Percentiles rank a stretch among this genome's conserved stretches.
Evolutionary conservation across 2,888 invertebrate species (phyloP).

Genomic region (Falcaria lacertinaria): DNA sequence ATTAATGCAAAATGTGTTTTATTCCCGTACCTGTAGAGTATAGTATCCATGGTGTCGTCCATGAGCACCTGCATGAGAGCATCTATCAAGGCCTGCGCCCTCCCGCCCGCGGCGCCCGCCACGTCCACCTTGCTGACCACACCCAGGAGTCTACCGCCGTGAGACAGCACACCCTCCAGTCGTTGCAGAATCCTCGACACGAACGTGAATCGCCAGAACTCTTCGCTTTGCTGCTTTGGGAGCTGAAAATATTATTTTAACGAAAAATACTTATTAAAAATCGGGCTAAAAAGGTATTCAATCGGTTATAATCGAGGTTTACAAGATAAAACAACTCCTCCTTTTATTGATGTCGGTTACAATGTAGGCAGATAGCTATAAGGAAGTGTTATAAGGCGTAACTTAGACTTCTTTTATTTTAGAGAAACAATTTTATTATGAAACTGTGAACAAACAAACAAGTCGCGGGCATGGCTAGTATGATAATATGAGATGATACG

Average conservation of each 20-base stretch:
- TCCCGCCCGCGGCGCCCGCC: slow-evolving; percentile 37
- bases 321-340: too few species aligned
- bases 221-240: slow-evolving; percentile 51
- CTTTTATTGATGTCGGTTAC: too few species aligned
- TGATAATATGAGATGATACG: too few species aligned
- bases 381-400: too few species aligned
- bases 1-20: not conserved
- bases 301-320: too few species aligned
- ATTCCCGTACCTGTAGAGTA: slow-evolving; percentile 60
- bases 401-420: too few species aligned
- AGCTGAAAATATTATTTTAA: slow-evolving; percentile 38
- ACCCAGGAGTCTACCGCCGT: slow-evolving; percentile 62
- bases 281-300: too few species aligned
- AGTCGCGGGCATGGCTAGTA: too few species aligned
- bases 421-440: too few species aligned
- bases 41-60: slow-evolving; percentile 63
- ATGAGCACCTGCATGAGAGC: slow-evolving; percentile 59
- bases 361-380: too few species aligned
- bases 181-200: slow-evolving; percentile 60
- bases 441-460: too few species aligned
- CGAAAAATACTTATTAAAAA: too few species aligned
- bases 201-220: slow-evolving; percentile 73
- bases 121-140: slow-evolving; percentile 65
- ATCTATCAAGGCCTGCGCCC: slow-evolving; percentile 59
- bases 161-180: slow-evolving; percentile 50